A percentile compares a stretch with the other conserved stretches of the same genome.
Conservation (phyloP, 2,888 invertebrate species). For the Euphydryas editha region DNA sequence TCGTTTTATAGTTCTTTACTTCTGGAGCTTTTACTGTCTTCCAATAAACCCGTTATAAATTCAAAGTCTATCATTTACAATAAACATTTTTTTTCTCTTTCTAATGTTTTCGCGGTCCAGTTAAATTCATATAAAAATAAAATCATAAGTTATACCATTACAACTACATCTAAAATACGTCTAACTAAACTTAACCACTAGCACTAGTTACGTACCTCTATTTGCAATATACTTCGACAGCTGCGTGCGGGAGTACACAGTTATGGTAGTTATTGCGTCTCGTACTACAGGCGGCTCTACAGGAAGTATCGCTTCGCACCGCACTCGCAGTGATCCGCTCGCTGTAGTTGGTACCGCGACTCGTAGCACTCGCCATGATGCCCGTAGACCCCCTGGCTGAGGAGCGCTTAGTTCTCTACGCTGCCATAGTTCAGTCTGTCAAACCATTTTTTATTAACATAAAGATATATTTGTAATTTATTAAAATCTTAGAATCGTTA, state of each 20-base stretch:
- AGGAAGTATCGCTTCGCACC: slow-evolving; percentile 68
- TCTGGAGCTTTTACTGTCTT: too few relatives aligned
- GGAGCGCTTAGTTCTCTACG: slow-evolving; percentile 65
- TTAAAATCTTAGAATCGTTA: too few relatives aligned
- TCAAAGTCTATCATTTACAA: too few relatives aligned
- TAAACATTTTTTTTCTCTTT: too few relatives aligned
- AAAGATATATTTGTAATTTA: too few relatives aligned
- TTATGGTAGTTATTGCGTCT: slow-evolving; percentile 63
- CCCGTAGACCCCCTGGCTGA: slow-evolving; percentile 67
- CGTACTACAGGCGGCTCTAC: slow-evolving; percentile 73
- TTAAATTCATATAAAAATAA: too few relatives aligned
- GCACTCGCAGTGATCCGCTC: slow-evolving; percentile 68
- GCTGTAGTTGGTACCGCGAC: slow-evolving; percentile 66
- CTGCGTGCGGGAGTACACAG: slow-evolving; percentile 71
- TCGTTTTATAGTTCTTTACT: too few relatives aligned
- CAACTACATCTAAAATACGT: background rate
- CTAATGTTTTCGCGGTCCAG: too few relatives aligned
- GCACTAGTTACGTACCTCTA: slow-evolving; percentile 53
- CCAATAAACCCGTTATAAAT: too few relatives aligned
- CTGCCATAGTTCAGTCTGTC: slow-evolving; percentile 73
- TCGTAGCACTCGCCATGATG: slow-evolving; percentile 70
- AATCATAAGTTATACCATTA: background rate
- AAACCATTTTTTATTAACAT: background rate
- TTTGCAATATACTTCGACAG: slow-evolving; percentile 76
- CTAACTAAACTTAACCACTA: background rate